Evolutionary conservation across 2,888 invertebrate species (phyloP).

Genomic region (Hypomecis atomaria): DNA sequence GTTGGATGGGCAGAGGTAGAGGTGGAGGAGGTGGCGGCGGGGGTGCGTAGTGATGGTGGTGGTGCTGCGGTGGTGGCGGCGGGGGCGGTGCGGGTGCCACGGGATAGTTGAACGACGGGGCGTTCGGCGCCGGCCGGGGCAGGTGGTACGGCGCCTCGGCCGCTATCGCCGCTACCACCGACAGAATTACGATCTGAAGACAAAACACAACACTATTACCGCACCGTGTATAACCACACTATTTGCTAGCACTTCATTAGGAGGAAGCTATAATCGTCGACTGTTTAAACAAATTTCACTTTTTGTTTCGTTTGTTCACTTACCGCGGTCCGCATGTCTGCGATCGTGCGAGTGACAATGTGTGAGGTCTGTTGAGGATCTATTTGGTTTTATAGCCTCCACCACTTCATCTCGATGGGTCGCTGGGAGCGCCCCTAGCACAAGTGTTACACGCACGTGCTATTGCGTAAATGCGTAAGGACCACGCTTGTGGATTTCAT

Average conservation of each 20-base stretch:
- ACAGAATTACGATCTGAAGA: conserved; percentile 69
- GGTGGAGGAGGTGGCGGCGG: conserved; percentile 41
- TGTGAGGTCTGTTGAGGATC: conserved; percentile 54
- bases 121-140: conserved; percentile 64
- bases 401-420: conserved; percentile 59
- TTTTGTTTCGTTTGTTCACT: conserved; percentile 59
- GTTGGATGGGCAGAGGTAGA: conserved; percentile 34
- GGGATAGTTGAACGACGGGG: conserved; percentile 58
- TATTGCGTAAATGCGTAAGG: conserved; percentile 44
- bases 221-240: conserved; percentile 34
- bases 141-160: conserved; percentile 77
- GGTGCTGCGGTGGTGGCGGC: conserved; percentile 44
- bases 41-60: conserved; percentile 42
- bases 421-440: conserved; percentile 47
- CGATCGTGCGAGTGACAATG: conserved; percentile 62
- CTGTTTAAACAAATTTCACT: conserved; percentile 64
- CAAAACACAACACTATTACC: conserved; percentile 41
- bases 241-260: conserved; percentile 43
- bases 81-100: conserved; percentile 48
- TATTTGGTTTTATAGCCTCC: conserved; percentile 70
- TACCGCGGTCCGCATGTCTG: conserved; percentile 77
- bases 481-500: conserved; percentile 31
- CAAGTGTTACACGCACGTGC: conserved; percentile 15
- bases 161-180: conserved; percentile 64
- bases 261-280: conserved; percentile 47